Base-by-base conservation (phyloP, 2,888 invertebrate genomes). In the Dichetophora obliterata region DNA sequence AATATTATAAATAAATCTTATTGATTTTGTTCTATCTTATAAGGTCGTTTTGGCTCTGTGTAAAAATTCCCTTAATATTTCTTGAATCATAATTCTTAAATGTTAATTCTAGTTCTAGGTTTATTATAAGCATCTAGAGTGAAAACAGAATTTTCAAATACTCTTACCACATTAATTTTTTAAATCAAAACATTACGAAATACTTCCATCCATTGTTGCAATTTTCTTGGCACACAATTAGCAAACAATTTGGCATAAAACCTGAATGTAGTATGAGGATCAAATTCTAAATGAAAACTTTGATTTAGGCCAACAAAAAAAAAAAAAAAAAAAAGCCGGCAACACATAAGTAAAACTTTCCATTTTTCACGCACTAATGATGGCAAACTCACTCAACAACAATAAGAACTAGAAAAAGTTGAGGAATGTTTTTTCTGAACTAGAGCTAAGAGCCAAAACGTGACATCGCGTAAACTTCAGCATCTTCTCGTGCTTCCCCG, bases 301-400 rank as follows among this genome's bases (percentile, higher is more conserved):
- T 71, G 0, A 43, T 43, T 71, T 5, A 5, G 48, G 11, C 54
- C n/a, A 71, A 37, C 22, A 71, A 43, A 19, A 1, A 22, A 34
- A 52, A 69, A n/a, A 6, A 71, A 43, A 19, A 1, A 22, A 34
- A 52, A 69, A n/a, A 6, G n/a, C 27, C 8, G 22, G 14, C 24
- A 57, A 34, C 71, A 54, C 52, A 24, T 43, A 19, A 37, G 34
- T 11, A 22, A 37, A 72, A 48, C 72, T 72, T 61, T 72, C 27
- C 61, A 72, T 61, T 72, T 72, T 72, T 19, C 61, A 61, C 61
- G 61, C 59, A 72, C 72, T 71, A 71, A 71, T 71, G 71, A 71
- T 59, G 57, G 9, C 27, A 14, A 57, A 71, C 31, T 37, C 9
- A 11, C 34, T 19, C 57, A 24, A 61, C 37, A 72, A 50, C 59